Percentiles rank a stretch among this genome's conserved stretches.
These are phyloP conservation scores for Taenioides sp. DNA, from an alignment of 2,797 vertebrate species.

Conservation along the genomic window DNA sequence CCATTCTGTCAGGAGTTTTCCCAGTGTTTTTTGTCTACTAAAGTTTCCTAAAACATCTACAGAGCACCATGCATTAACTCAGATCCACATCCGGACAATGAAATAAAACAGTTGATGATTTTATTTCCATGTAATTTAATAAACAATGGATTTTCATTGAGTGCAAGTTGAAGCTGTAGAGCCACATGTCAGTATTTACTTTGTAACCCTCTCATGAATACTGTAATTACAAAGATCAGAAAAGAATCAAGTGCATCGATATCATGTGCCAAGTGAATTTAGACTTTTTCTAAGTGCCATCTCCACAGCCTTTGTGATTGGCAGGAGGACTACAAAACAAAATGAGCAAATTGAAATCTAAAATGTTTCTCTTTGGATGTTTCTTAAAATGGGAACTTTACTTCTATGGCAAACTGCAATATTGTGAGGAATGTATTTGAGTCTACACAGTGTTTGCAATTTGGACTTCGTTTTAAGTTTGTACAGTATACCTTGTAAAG, in stretches of 20 bases:
- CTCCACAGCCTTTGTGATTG: slow-evolving; percentile 2
- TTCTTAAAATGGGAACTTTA: background rate
- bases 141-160: background rate
- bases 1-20: no score
- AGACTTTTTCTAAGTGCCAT: slow-evolving; percentile 14
- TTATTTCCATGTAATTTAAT: background rate
- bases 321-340: background rate
- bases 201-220: background rate
- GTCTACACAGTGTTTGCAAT: no score
- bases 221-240: slow-evolving; percentile 2
- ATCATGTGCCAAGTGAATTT: slow-evolving; percentile 8
- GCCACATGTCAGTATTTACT: background rate
- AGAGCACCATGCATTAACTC: no score
- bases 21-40: no score
- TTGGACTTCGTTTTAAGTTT: no score
- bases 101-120: background rate
- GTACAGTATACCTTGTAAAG: no score
- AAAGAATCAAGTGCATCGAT: slow-evolving; percentile 7
- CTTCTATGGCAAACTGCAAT: no score
- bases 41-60: no score
- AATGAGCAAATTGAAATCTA: background rate
- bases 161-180: background rate
- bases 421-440: no score
- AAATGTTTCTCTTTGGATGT: background rate
- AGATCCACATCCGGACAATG: no score